Conservation (phyloP, 2,888 invertebrate species). For the Sesamia inferens region DNA sequence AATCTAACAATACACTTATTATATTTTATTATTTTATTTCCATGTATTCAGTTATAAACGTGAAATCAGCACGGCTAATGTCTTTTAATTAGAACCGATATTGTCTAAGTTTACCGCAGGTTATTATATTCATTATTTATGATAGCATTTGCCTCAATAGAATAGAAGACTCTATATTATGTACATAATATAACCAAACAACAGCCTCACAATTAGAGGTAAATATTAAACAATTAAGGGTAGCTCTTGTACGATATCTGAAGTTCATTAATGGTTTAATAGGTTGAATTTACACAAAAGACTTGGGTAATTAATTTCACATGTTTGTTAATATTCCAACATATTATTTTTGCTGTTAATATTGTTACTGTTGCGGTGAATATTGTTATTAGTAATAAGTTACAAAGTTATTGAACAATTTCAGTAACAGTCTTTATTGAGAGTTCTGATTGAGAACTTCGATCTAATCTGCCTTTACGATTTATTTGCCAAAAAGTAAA, state of each 20-base stretch:
- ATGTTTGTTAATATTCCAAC: neutral
- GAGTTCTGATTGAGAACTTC: neutral
- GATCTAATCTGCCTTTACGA: neutral
- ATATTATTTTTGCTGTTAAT: neutral
- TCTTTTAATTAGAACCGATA: slow-evolving; percentile 24
- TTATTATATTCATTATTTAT: slow-evolving; percentile 29
- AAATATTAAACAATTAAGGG: slow-evolving; percentile 10
- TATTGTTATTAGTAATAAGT: neutral
- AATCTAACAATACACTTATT: too few species aligned
- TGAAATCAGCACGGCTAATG: slow-evolving; percentile 18
- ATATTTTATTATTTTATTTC: neutral
- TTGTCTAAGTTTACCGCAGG: slow-evolving; percentile 26
- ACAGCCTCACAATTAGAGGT: slow-evolving; percentile 2
- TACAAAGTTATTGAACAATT: too few species aligned
- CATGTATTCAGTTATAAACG: slow-evolving; percentile 21
- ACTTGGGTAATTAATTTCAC: neutral
- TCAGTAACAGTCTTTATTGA: neutral
- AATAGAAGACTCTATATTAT: too few species aligned
- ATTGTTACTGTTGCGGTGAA: too few species aligned
- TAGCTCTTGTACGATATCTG: slow-evolving; percentile 4
- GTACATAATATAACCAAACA: too few species aligned
- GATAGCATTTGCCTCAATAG: slow-evolving; percentile 1
- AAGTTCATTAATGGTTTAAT: neutral
- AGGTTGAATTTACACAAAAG: neutral
- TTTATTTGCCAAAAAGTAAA: too few species aligned